Base-by-base conservation (phyloP, 2,888 invertebrate species). In the Drosophila colorata region DNA sequence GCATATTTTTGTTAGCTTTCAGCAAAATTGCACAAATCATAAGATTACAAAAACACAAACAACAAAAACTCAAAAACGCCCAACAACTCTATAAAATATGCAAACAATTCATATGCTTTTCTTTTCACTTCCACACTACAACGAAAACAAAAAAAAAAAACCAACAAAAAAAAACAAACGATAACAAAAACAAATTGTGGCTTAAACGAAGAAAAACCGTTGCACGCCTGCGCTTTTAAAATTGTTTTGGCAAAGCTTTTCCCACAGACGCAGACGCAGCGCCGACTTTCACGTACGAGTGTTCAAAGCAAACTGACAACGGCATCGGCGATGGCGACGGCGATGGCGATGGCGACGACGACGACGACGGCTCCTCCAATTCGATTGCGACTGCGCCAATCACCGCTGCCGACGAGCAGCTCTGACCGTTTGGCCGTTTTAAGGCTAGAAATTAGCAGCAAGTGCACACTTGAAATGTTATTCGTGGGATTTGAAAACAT, bases 151-250 rank as follows among this genome's bases (percentile, higher is more conserved):
- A 41, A 59, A 38, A 41, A 57, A 25, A 38, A 5, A 63, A 49
- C 37, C 23, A 14, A 20, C 5, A 37, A 55, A 37, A 33, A 41
- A 37, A 31, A 9, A 47, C 38, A 51, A 55, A 44, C 41, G 61
- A 67, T 55, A 76, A 73, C 59, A 74, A 69, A 55, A 75, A 72
- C 59, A 64, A 77, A 77, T 67, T 38, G 43, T 58, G 28, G 28
- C 20, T 57, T 14, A 35, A 59, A 58, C 51, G 58, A 67, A 38
- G 63, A 52, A 73, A 53, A 82, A 57, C 80, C 88, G 88, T 86
- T 88, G 77, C 71, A 83, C 88, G 83, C 71, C 74, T 79, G 82
- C 79, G 79, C 74, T 85, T 87, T 87, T 75, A 78, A 85, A 85
- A 60, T 59, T 57, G 53, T 66, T 65, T 70, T 37, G 58, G 31